Base-by-base conservation (phyloP, 2,888 invertebrate species). In the Drosophila paramelanica region DNA sequence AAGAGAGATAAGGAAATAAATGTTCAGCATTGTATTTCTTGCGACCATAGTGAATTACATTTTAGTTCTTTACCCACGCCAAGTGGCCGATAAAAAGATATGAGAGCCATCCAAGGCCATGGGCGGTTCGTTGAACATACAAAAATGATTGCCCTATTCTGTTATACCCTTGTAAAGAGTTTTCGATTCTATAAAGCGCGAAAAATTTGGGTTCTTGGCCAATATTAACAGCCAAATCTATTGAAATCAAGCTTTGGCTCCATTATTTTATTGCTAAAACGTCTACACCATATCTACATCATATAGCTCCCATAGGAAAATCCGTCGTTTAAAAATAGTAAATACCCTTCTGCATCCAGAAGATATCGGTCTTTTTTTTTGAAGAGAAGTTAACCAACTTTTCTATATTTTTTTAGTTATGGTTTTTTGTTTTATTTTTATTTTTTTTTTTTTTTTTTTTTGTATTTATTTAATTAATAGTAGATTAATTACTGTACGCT, bases 401-500 rank as follows among this genome's bases (percentile, higher is more conserved):
- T 53, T 51, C 31, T 67, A 33, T 64, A 23, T 76, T 7, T 42
- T 2, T 53, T 57, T 43, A 61, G 31, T 31, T 31, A 10, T 31
- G 31, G 31, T 31, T 31, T 31, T 31, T 31, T 31, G 4, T 23
- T 3, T 23, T 31, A 31, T 31, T 31, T 31, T 31, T 31, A 13
- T 11, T 33, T 31, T 31, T 31, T 8, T 31, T 31, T 6, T 33
- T 3, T 23, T 64, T 25, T 83, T 51, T 80, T 70, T 67, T 72
- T 70, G 27, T 81, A 79, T 83, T 83, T 83, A 77, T 88, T 83
- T 88, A 82, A 74, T 88, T 83, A 82, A 82, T 83, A 83, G 86
- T 83, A 83, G 88, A 83, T 83, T 83, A 83, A 82, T 83, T 83
- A 83, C 72, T 86, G 68, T 88, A 83, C 86, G 88, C 83, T 83